Evolutionary conservation across 92 coral and sea anemone genomes (phyloP).

Genomic region (Parazoanthus darwini): DNA sequence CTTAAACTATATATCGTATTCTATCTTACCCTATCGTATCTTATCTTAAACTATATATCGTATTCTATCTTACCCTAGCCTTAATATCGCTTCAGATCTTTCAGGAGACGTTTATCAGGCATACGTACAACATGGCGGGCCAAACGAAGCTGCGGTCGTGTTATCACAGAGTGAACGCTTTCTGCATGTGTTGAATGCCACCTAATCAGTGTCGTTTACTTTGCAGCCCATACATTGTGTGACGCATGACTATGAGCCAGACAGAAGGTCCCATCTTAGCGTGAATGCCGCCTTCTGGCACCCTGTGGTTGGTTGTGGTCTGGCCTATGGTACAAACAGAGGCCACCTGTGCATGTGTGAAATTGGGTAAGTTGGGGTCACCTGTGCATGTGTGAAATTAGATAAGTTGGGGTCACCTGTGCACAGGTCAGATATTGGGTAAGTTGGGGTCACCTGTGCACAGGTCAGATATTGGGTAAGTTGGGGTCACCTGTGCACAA

Average conservation of each 20-base stretch:
- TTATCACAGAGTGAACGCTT: too few species aligned
- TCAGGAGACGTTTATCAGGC: too few species aligned
- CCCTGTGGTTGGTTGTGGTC: constrained; percentile 94
- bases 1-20: too few species aligned
- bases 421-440: neutral
- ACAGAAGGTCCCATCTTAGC: constrained; percentile 60
- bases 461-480: neutral
- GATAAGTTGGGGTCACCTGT: neutral
- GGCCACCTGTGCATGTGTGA: constrained; percentile 77
- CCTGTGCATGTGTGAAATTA: neutral
- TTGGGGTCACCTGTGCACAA: neutral
- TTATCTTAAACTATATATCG: too few species aligned
- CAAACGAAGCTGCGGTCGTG: too few species aligned
- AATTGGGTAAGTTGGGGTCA: constrained; percentile 12
- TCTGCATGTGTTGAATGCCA: neutral
- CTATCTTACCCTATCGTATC: too few species aligned
- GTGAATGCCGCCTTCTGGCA: constrained; percentile 95
- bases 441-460: neutral
- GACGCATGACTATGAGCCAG: constrained; percentile 57
- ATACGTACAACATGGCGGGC: too few species aligned
- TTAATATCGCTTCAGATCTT: too few species aligned
- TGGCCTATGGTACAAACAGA: constrained; percentile 93
- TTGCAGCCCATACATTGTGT: constrained; percentile 66
- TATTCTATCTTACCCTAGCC: too few species aligned
- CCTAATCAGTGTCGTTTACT: neutral